phyloP scores from a whole-genome alignment of 2,888 invertebrate species.

The Coleophora deauratella region DNA sequence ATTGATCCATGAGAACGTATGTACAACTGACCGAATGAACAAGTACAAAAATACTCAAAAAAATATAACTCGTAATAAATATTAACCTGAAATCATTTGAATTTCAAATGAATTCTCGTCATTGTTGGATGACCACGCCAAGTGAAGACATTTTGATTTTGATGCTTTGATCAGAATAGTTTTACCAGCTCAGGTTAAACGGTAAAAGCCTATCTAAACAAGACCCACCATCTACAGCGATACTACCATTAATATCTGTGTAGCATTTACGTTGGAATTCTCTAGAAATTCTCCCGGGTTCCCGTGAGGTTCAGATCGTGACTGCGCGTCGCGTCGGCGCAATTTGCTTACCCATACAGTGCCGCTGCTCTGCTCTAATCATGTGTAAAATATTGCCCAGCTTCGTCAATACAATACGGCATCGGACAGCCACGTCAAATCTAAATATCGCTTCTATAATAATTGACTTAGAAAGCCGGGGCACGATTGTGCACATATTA shows the following conservation, averaged over 20 bases:
- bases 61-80: constrained; percentile 22
- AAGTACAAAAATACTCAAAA: too few relatives aligned
- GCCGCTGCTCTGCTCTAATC: constrained; percentile 56
- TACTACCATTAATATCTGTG: constrained; percentile 62
- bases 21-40: constrained; percentile 19
- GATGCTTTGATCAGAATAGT: too few relatives aligned
- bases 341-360: constrained; percentile 72
- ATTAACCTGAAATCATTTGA: constrained; percentile 18
- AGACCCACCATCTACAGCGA: constrained; percentile 36
- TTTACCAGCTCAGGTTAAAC: too few relatives aligned
- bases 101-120: constrained; percentile 15
- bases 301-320: constrained; percentile 71
- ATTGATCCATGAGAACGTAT: constrained; percentile 39
- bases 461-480: constrained; percentile 51
- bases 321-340: constrained; percentile 66
- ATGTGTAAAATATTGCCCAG: constrained; percentile 70
- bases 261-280: constrained; percentile 69
- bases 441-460: constrained; percentile 41
- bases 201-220: constrained; percentile 1
- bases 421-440: constrained; percentile 54
- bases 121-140: constrained; percentile 16
- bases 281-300: constrained; percentile 65
- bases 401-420: constrained; percentile 57
- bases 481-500: too few relatives aligned
- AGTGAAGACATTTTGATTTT: constrained; percentile 3